phyloP scores from a whole-genome alignment of 1,140 invertebrate genomes.

The Drosophila saltans region DNA sequence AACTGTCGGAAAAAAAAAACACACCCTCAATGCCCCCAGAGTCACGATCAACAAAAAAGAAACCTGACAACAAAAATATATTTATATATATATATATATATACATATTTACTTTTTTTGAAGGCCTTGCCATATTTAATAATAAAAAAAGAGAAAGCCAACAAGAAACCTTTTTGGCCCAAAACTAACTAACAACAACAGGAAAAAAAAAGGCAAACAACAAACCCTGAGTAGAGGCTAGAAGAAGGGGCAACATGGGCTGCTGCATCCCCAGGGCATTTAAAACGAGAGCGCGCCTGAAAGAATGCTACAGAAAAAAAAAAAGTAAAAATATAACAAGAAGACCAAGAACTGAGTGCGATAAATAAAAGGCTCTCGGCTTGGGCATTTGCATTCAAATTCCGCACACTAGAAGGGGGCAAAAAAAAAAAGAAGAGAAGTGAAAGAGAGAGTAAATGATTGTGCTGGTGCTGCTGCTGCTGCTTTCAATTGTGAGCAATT shows the following conservation, averaged over 20 bases:
- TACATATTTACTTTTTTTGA: slow-evolving; percentile 1
- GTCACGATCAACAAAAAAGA: slow-evolving; percentile 16
- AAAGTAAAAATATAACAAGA: slow-evolving; percentile 37
- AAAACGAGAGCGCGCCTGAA: slow-evolving; percentile 21
- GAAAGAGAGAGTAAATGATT: slow-evolving; percentile 60
- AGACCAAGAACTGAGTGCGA: slow-evolving; percentile 42
- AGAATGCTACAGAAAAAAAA: slow-evolving; percentile 30
- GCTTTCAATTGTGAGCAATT: slow-evolving; percentile 78
- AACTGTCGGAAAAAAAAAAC: neutral
- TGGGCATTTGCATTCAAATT: slow-evolving; percentile 28
- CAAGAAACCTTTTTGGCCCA: slow-evolving; percentile 44
- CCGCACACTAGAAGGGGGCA: slow-evolving; percentile 31
- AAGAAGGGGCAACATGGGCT: slow-evolving; percentile 1
- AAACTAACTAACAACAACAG: slow-evolving; percentile 44
- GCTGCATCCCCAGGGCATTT: slow-evolving; percentile 38
- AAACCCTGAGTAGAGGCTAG: slow-evolving; percentile 23
- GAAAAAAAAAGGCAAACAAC: slow-evolving; percentile 41
- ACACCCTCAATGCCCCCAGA: neutral
- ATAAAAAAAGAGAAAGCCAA: slow-evolving; percentile 38
- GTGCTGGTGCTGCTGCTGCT: slow-evolving; percentile 55
- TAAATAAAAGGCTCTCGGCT: slow-evolving; percentile 51
- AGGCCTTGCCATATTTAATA: slow-evolving; percentile 58
- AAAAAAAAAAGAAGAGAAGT: slow-evolving; percentile 11
- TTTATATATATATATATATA: slow-evolving; percentile 41
- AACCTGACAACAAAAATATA: slow-evolving; percentile 31